A percentile compares a stretch with the other conserved stretches of the same genome.
Conservation (phyloP, 2,888 invertebrate species). For the Eristalis pertinax region DNA sequence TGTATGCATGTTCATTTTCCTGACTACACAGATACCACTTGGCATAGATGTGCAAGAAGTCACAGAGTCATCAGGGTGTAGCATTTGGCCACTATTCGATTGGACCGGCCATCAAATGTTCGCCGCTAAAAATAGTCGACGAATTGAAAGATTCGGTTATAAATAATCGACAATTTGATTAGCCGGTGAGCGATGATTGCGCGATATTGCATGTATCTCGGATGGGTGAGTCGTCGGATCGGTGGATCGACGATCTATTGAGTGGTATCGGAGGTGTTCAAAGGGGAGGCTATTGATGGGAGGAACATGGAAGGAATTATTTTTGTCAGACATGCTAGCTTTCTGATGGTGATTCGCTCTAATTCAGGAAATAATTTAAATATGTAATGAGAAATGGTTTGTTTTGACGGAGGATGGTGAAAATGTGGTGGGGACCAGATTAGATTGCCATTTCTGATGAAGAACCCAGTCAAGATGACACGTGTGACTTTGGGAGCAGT, state of each 20-base stretch:
- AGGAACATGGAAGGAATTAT: slow-evolving; percentile 29
- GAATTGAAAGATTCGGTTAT: slow-evolving; percentile 70
- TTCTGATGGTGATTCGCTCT: slow-evolving; percentile 2
- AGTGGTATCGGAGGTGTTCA: slow-evolving; percentile 53
- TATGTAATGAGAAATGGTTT: neutral
- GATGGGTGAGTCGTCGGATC: slow-evolving; percentile 12
- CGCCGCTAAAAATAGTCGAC: slow-evolving; percentile 54
- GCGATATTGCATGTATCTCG: slow-evolving; percentile 32
- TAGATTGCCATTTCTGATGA: neutral
- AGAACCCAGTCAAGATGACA: neutral
- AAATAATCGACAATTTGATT: slow-evolving; percentile 72
- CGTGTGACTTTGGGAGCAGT: neutral
- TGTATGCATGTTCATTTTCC: slow-evolving; percentile 59
- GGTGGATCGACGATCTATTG: slow-evolving; percentile 24
- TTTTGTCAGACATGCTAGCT: slow-evolving; percentile 2
- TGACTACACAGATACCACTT: slow-evolving; percentile 20
- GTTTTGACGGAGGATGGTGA: neutral
- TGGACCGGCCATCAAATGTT: slow-evolving; percentile 60
- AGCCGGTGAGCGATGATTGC: slow-evolving; percentile 55
- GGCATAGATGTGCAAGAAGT: slow-evolving; percentile 44
- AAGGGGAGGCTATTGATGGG: slow-evolving; percentile 47
- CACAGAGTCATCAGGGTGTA: slow-evolving; percentile 53
- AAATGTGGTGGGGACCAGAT: neutral
- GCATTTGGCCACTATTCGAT: slow-evolving; percentile 45
- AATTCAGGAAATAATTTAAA: slow-evolving; percentile 22